These are phyloP conservation scores for Leistus spinibarbis DNA, from an alignment of 2,888 invertebrate genomes.

Conservation along the genomic window DNA sequence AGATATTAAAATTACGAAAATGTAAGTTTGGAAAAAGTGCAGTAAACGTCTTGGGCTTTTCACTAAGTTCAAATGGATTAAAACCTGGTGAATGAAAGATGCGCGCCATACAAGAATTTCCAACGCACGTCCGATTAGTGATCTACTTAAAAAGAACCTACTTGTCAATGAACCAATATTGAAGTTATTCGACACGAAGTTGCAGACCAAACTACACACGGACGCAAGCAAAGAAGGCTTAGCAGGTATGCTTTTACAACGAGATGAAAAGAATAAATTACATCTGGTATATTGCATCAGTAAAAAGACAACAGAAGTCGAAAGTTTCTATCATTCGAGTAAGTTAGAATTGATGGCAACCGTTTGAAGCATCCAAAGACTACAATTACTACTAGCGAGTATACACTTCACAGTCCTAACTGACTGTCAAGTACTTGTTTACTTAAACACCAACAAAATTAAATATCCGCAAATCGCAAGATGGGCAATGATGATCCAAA, in stretches of 20 bases:
- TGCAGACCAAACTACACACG: slow-evolving; percentile 41
- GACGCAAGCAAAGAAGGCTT: slow-evolving; percentile 43
- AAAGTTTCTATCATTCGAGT: slow-evolving; percentile 45
- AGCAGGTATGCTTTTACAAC: slow-evolving; percentile 46
- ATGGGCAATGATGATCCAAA: slow-evolving; percentile 42
- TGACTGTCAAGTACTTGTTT: slow-evolving; percentile 46
- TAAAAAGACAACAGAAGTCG: slow-evolving; percentile 44
- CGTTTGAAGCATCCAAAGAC: slow-evolving; percentile 44
- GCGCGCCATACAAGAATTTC: slow-evolving; percentile 39
- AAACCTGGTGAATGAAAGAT: slow-evolving; percentile 36
- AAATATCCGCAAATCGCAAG: slow-evolving; percentile 45
- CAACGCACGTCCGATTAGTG: slow-evolving; percentile 34
- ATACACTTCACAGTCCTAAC: slow-evolving; percentile 46
- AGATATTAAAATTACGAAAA: neutral
- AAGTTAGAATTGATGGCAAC: slow-evolving; percentile 46
- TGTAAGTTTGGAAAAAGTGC: slow-evolving; percentile 4
- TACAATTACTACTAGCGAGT: slow-evolving; percentile 44
- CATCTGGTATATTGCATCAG: slow-evolving; percentile 46
- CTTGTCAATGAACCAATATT: slow-evolving; percentile 38
- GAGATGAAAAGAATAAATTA: slow-evolving; percentile 41
- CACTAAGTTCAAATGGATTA: slow-evolving; percentile 32
- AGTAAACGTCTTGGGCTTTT: slow-evolving; percentile 40
- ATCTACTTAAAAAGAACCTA: slow-evolving; percentile 36
- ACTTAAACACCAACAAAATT: slow-evolving; percentile 44
- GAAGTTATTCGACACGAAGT: slow-evolving; percentile 40